Percentiles rank a stretch among this genome's conserved stretches.
These are phyloP conservation scores for Lethrus apterus DNA, from an alignment of 1,140 invertebrate species.

Conservation along the genomic window DNA sequence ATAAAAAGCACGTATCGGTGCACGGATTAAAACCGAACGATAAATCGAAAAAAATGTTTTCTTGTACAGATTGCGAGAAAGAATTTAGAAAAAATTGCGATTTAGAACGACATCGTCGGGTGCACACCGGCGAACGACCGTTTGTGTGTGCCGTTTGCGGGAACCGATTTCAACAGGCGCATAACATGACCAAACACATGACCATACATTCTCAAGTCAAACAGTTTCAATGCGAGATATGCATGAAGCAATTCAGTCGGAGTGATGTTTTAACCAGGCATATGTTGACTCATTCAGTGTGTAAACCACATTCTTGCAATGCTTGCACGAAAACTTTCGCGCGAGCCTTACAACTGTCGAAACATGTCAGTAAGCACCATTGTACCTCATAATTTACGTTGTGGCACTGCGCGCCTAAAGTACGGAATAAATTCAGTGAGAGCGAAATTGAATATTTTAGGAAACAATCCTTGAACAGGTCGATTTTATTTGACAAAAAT, in stretches of 20 bases:
- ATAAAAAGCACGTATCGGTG: slow-evolving; percentile 23
- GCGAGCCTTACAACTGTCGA: slow-evolving; percentile 18
- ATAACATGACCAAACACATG: slow-evolving; percentile 80
- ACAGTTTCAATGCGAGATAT: slow-evolving; percentile 72
- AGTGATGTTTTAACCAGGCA: slow-evolving; percentile 35
- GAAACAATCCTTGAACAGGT: no score
- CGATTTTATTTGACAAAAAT: no score
- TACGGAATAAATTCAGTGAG: no score
- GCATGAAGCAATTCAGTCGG: slow-evolving; percentile 31
- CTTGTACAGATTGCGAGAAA: slow-evolving; percentile 29
- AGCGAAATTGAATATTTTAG: no score
- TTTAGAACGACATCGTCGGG: slow-evolving; percentile 33
- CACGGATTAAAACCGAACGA: slow-evolving; percentile 23
- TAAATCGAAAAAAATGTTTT: slow-evolving; percentile 21
- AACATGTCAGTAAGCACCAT: no score
- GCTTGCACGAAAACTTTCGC: slow-evolving; percentile 33
- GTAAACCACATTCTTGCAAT: slow-evolving; percentile 30
- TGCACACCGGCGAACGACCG: slow-evolving; percentile 56
- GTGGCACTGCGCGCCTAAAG: no score
- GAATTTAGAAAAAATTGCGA: slow-evolving; percentile 35
- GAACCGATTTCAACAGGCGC: slow-evolving; percentile 72
- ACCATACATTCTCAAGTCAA: slow-evolving; percentile 72
- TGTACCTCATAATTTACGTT: no score
- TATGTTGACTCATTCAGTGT: slow-evolving; percentile 32
- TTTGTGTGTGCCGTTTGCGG: slow-evolving; percentile 67